Conservation (phyloP, 2,888 invertebrate species). For the Tenthredo mesomela region DNA sequence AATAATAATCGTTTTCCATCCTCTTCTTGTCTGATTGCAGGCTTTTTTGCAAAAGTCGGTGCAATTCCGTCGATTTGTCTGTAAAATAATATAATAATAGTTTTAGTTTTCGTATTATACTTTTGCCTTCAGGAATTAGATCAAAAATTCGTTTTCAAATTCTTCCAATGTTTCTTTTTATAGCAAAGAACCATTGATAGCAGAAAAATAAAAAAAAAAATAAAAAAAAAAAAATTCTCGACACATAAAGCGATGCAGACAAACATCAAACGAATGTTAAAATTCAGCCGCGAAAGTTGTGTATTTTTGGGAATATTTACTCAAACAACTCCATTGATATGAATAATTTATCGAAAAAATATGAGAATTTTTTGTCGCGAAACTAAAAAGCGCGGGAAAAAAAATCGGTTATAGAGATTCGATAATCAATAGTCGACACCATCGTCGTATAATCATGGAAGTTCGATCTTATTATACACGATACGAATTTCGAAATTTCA, state of each 20-base stretch:
- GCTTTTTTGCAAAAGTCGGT: conserved; percentile 98
- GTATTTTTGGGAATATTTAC: not conserved
- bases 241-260: not conserved
- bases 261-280: not conserved
- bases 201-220: not conserved
- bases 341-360: not conserved
- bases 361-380: not conserved
- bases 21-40: conserved; percentile 97
- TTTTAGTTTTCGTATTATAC: conserved; percentile 20
- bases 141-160: not conserved
- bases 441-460: not conserved
- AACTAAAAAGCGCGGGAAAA: not conserved
- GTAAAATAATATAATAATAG: conserved; percentile 67
- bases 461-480: not conserved
- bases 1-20: conserved; percentile 96
- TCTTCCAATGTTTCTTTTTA: not conserved
- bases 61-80: conserved; percentile 99
- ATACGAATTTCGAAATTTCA: not conserved
- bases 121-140: not conserved
- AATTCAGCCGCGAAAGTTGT: not conserved
- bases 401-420: not conserved
- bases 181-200: not conserved
- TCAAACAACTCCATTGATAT: not conserved
- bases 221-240: not conserved
- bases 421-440: not conserved